Conservation (phyloP, 2,113 vertebrate species). For the Bujurquina vittata region DNA sequence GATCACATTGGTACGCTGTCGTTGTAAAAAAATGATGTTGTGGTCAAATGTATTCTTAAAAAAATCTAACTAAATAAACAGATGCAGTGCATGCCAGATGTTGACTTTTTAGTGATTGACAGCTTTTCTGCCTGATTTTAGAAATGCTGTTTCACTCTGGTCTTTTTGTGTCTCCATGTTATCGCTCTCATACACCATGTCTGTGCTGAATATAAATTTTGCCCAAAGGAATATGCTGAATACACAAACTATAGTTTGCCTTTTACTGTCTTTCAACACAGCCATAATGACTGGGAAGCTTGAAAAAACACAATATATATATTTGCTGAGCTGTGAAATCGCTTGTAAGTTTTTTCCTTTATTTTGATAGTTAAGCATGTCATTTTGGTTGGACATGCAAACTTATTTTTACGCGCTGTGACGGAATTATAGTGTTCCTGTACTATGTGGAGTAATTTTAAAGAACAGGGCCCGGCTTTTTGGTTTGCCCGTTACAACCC, state of each 20-base stretch:
- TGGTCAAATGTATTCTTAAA: background rate
- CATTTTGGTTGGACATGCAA: slow-evolving; percentile 60
- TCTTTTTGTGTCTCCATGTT: slow-evolving; percentile 46
- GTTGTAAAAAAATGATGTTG: background rate
- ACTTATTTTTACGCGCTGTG: slow-evolving; percentile 37
- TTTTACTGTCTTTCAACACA: slow-evolving; percentile 60
- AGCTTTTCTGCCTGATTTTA: slow-evolving; percentile 26
- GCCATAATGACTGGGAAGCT: slow-evolving; percentile 55
- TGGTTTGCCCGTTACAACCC: slow-evolving; percentile 5
- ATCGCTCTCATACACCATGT: slow-evolving; percentile 34
- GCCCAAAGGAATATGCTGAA: slow-evolving; percentile 50
- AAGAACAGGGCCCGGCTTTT: slow-evolving; percentile 16
- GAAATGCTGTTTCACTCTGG: slow-evolving; percentile 26
- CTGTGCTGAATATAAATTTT: slow-evolving; percentile 54
- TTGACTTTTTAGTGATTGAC: slow-evolving; percentile 13
- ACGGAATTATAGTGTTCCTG: slow-evolving; percentile 35
- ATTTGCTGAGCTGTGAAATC: slow-evolving; percentile 64
- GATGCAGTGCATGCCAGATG: background rate
- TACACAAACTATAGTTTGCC: slow-evolving; percentile 43
- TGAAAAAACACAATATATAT: slow-evolving; percentile 44
- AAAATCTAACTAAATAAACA: background rate
- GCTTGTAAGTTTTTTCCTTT: slow-evolving; percentile 48
- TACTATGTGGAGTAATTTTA: slow-evolving; percentile 25
- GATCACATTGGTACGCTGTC: background rate
- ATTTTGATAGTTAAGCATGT: slow-evolving; percentile 58